Percentiles rank a stretch among this genome's conserved stretches.
phyloP scores from a whole-genome alignment of 2,113 vertebrate genomes.

The Phalacrocorax brasilianus region DNA sequence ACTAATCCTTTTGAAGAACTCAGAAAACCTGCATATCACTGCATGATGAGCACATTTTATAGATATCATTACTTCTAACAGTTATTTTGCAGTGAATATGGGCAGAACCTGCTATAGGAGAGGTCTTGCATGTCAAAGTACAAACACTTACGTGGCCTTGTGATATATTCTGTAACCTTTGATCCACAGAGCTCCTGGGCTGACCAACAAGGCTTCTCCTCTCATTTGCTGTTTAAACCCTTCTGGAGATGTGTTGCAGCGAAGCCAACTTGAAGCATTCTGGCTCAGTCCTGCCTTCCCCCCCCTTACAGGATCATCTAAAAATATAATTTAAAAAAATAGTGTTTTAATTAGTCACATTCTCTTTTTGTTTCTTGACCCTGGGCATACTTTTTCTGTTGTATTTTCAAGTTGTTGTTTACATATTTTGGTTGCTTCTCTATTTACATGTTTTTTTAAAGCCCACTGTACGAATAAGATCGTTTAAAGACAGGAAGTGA shows the following conservation, averaged over 20 bases:
- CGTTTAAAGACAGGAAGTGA: not conserved
- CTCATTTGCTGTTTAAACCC: not conserved
- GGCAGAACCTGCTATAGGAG: not conserved
- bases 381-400: not conserved
- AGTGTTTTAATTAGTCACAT: not conserved
- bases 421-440: not conserved
- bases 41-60: not conserved
- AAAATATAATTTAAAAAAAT: not conserved
- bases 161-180: not conserved
- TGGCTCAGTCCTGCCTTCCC: not conserved
- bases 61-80: not conserved
- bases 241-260: not conserved
- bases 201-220: not conserved
- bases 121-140: not conserved
- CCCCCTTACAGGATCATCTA: not conserved
- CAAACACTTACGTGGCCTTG: not conserved
- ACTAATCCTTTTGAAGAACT: slow-evolving; percentile 14
- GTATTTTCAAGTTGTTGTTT: not conserved
- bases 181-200: not conserved
- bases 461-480: not conserved
- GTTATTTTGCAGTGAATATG: not conserved
- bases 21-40: not conserved
- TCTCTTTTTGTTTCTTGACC: not conserved
- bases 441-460: not conserved
- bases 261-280: not conserved